Evolutionary conservation across 2,888 invertebrate species (phyloP).

Genomic region (Drosophila monieri): DNA sequence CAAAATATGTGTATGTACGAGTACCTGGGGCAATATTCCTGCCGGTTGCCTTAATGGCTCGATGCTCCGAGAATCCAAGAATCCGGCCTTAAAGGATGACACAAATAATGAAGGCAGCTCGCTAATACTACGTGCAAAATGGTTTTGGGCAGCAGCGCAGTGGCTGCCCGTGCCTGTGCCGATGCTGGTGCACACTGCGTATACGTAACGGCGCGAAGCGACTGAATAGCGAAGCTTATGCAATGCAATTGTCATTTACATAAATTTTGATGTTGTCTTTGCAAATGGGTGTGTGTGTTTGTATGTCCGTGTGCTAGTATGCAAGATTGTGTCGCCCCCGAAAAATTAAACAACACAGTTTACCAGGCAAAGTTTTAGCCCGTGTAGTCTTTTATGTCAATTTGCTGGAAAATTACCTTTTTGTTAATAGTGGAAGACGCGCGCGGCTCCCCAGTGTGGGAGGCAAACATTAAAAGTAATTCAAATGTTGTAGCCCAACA

Average conservation of each 20-base stretch:
- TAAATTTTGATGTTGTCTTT: slow-evolving; percentile 60
- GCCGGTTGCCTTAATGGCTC: slow-evolving; percentile 37
- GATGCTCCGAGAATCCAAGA: slow-evolving; percentile 17
- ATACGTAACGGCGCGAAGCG: slow-evolving; percentile 57
- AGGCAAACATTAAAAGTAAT: slow-evolving; percentile 72
- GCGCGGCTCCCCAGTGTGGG: slow-evolving; percentile 18
- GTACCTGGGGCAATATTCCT: slow-evolving; percentile 37
- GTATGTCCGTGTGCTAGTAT: slow-evolving; percentile 11
- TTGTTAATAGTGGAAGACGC: slow-evolving; percentile 74
- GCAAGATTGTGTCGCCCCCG: slow-evolving; percentile 12
- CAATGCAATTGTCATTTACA: slow-evolving; percentile 76
- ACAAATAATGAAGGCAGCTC: slow-evolving; percentile 73
- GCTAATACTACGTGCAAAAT: slow-evolving; percentile 78
- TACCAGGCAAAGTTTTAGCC: slow-evolving; percentile 56
- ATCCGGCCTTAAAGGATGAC: slow-evolving; percentile 57
- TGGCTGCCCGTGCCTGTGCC: slow-evolving; percentile 1
- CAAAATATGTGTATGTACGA: slow-evolving; percentile 7
- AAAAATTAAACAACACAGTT: slow-evolving; percentile 47
- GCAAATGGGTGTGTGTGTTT: slow-evolving; percentile 26
- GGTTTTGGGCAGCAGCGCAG: slow-evolving; percentile 52
- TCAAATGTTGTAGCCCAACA: slow-evolving; percentile 45
- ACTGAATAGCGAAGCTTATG: slow-evolving; percentile 51
- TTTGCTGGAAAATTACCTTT: slow-evolving; percentile 76
- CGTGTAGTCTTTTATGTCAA: slow-evolving; percentile 75
- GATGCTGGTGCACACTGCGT: slow-evolving; percentile 62